These are phyloP conservation scores for Lagodon rhomboides DNA, from an alignment of 2,797 vertebrate species.

Conservation along the genomic window DNA sequence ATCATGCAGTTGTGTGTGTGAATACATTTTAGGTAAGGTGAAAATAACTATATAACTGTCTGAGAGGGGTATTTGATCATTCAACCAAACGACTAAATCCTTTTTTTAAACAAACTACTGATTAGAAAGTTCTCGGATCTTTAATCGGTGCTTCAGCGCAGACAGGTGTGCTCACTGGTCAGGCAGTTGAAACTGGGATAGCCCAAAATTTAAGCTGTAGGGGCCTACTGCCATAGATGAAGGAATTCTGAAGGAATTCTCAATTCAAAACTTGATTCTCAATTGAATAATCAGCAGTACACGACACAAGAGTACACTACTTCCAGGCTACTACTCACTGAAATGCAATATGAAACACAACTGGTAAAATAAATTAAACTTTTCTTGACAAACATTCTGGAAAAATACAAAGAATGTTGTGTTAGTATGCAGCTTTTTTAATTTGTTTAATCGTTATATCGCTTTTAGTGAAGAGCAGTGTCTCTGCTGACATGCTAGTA, in stretches of 20 bases:
- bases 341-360: not conserved
- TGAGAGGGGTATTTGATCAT: too few relatives aligned
- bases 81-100: too few relatives aligned
- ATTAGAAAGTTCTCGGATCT: too few relatives aligned
- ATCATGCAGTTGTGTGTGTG: not conserved
- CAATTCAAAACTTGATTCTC: not conserved
- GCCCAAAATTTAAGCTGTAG: too few relatives aligned
- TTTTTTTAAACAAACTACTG: too few relatives aligned
- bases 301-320: not conserved
- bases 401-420: not conserved
- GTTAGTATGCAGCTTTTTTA: not conserved
- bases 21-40: not conserved
- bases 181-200: too few relatives aligned
- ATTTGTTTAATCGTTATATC: not conserved
- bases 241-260: not conserved
- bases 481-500: not conserved
- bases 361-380: not conserved
- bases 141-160: too few relatives aligned
- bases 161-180: too few relatives aligned
- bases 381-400: not conserved
- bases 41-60: too few relatives aligned
- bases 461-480: not conserved
- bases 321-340: not conserved
- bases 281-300: not conserved
- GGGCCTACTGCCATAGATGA: too few relatives aligned